Base-by-base conservation (phyloP, 2,113 vertebrate genomes). In the human (Homo sapiens) region DNA sequence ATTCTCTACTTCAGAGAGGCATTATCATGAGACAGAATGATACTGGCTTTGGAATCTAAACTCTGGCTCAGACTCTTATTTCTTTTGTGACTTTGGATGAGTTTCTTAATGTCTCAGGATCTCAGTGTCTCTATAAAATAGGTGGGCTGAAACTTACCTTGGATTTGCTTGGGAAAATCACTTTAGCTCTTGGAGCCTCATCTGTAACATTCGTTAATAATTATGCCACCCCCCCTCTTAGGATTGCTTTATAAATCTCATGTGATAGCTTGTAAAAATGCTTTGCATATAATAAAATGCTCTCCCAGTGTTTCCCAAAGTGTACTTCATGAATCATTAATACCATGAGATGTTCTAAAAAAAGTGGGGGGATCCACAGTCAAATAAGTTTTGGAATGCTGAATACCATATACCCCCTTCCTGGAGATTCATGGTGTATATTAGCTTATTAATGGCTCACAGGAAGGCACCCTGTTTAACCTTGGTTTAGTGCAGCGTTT, bases 251-350 rank as follows among this genome's bases (percentile, higher is more conserved):
- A 45, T 94, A 52, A 90, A 84, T 83, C 14, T 76, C 78, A 16
- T 8, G 17, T 14, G 68, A 61, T 72, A 93, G 11, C 68, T 93
- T 89, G 11, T 57, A 83, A 93, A 94, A 75, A 61, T 79, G 7
- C 32, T 75, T 93, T 89, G 52, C 32, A 25, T 85, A 68, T 92
- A 73, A 82, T 93, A 92, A 79, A 68, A 48, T 50, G 75, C 30
- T 93, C 52, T 96, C 13, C 43, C 35, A 70, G 35, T 30, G 70
- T 95, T 97, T 96, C 87, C 78, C 92, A 89, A 96, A 83, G 59
- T 75, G 22, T 78, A 87, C 22, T 43, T 52, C 64, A 38, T 57
- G 50, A 40, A 2, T 89, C 72, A 86, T 66, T 52, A 73, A 84
- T 76, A 84, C 43, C 52, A 70, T n/a, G 48, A 90, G 48, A 89